phyloP scores from a whole-genome alignment of 2,888 invertebrate species.

The Therioaphis trifolii region DNA sequence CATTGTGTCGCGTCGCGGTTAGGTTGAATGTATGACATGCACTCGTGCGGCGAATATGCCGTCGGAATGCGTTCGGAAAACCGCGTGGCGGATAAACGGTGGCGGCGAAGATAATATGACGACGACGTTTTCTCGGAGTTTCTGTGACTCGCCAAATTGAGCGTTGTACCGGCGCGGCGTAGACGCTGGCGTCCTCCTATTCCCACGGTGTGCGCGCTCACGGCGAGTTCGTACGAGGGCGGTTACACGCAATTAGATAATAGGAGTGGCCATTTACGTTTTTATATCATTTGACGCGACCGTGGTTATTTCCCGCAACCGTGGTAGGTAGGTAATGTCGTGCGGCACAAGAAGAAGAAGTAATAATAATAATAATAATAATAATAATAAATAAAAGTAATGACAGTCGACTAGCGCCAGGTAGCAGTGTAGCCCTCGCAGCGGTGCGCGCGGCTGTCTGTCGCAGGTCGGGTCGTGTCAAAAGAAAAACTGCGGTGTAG shows the following conservation, averaged over 20 bases:
- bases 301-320: too few species aligned
- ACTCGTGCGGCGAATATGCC: too few species aligned
- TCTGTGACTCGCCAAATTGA: not conserved
- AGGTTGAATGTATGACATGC: not conserved
- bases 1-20: too few species aligned
- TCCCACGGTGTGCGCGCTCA: slow-evolving; percentile 7
- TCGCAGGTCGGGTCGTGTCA: too few species aligned
- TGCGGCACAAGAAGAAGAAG: not conserved
- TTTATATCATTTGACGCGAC: not conserved
- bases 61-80: slow-evolving; percentile 8
- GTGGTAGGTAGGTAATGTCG: too few species aligned
- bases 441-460: too few species aligned
- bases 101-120: not conserved
- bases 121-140: slow-evolving; percentile 6
- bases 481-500: too few species aligned
- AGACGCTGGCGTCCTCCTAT: not conserved
- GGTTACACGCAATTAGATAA: slow-evolving; percentile 31
- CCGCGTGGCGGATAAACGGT: not conserved
- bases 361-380: not conserved
- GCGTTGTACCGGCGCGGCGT: too few species aligned
- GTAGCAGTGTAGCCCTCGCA: too few species aligned
- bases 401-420: too few species aligned
- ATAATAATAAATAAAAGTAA: too few species aligned
- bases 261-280: slow-evolving; percentile 16
- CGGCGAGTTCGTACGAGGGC: not conserved